Base-by-base conservation (phyloP, 2,888 invertebrate genomes). In the Drosophila limbata region DNA sequence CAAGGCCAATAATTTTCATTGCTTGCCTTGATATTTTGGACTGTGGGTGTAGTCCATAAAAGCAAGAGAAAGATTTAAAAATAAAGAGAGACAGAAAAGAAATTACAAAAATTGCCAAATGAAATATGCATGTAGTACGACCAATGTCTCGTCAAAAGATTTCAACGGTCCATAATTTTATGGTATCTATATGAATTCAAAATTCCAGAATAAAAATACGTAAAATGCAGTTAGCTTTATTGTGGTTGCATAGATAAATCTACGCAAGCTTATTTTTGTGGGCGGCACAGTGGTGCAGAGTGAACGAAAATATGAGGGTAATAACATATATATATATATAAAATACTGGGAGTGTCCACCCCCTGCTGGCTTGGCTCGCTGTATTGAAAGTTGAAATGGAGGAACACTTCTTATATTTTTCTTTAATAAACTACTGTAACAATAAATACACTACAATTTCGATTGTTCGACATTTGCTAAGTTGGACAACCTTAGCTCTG, bases 121-220 rank as follows among this genome's bases (percentile, higher is more conserved):
- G 84, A 71, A 61, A 81, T 60, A 70, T 78, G 66, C 48, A 62
- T 67, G 35, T 42, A 35, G 33, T 50, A 28, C 28, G 8, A 8
- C 25, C 17, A 50, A 53, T 21, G 45, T 69, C 56, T 71, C 81
- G 74, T 83, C 75, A 86, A 84, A 84, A 86, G 48, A 77, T 86
- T 69, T 75, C 81, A 86, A 84, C 88, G 61, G 62, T 45, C 75
- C 66, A 72, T 88, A 79, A 85, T 83, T 88, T 85, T 70, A 69
- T 73, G 51, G 66, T 71, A 69, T 42, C 48, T 57, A 81, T 62
- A 69, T 69, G 76, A 64, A 79, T 66, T 59, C 35, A 56, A 61
- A 37, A 77, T 71, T 55, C 42, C 40, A 47, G 31, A 45, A 75
- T 57, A 40, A 63, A 73, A 74, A 67, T 72, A 69, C 42, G 51